Evolutionary conservation across 2,888 invertebrate genomes (phyloP), one percentile per base, ranked within the genome.

Genomic region (Mellilla xanthometata): DNA sequence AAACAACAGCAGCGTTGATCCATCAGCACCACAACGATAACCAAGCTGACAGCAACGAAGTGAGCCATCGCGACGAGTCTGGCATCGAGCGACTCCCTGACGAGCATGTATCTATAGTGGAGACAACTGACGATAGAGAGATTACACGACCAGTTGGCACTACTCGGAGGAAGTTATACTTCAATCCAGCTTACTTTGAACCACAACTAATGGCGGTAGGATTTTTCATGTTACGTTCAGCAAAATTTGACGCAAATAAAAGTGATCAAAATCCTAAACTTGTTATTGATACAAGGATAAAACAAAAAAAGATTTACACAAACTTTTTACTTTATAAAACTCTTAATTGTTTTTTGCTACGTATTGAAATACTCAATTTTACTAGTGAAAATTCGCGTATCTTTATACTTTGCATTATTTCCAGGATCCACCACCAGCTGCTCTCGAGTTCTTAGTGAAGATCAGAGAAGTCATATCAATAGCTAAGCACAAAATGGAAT

Each of bases 171-270:
- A 96, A 96, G 68, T 87, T 97, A 2, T 97, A 96, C 72, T 97
- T 97, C 68, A 97, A 96, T 76, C 96, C 96, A 0, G 96, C 97
- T 4, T 97, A 97, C 73, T 97, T 97, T 68, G 97, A 97, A 73
- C 95, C 95, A 13, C 95, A 97, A 58, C 76, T 96, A 32, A 90
- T 97, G 73, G 90, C 94, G 87, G 96, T 96, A 88, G 91, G 92
- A 65, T 12, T 11, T 27, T 19, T n/a, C n/a, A n/a, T n/a, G n/a
- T n/a, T n/a, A n/a, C n/a, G n/a, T n/a, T n/a, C n/a, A n/a, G n/a
- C n/a, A n/a, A n/a, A n/a, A n/a, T n/a, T n/a, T n/a, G n/a, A n/a
- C n/a, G n/a, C n/a, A n/a, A n/a, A n/a, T n/a, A n/a, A n/a, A n/a
- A n/a, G n/a, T n/a, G n/a, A n/a, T n/a, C n/a, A n/a, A n/a, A n/a